Percentiles rank a stretch among this genome's conserved stretches.
phyloP scores from a whole-genome alignment of 2,888 invertebrate genomes.

The Yponomeuta evonymella region DNA sequence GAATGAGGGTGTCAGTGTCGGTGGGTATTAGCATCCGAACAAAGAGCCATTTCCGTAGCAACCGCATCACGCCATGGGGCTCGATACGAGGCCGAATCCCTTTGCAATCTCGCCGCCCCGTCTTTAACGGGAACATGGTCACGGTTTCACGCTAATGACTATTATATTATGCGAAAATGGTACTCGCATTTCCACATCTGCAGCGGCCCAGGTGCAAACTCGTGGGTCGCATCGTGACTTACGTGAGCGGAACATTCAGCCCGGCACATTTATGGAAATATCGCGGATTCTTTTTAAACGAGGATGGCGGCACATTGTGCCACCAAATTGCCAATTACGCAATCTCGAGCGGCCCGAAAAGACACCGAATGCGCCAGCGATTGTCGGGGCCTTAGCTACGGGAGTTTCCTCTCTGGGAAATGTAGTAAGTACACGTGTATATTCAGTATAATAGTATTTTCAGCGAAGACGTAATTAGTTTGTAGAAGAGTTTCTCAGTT shows the following conservation, averaged over 20 bases:
- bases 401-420: background rate
- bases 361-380: conserved; percentile 16
- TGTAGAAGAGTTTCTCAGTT: too few species aligned
- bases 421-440: too few species aligned
- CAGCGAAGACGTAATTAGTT: background rate
- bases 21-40: too few species aligned
- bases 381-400: conserved; percentile 7
- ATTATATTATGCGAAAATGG: background rate
- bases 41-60: background rate
- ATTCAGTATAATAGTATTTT: background rate
- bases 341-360: conserved; percentile 27
- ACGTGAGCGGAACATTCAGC: conserved; percentile 33
- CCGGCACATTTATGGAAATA: conserved; percentile 51
- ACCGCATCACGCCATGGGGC: background rate
- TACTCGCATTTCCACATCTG: background rate
- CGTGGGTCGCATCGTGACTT: conserved; percentile 67
- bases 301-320: conserved; percentile 41
- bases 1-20: background rate
- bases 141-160: conserved; percentile 11
- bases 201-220: conserved; percentile 56
- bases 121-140: conserved; percentile 9
- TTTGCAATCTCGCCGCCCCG: conserved; percentile 8
- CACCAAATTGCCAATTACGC: conserved; percentile 49
- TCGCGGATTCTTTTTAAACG: conserved; percentile 30
- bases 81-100: conserved; percentile 1